Evolutionary conservation across 1,140 invertebrate genomes (phyloP).

Genomic region (Orussus abietinus): DNA sequence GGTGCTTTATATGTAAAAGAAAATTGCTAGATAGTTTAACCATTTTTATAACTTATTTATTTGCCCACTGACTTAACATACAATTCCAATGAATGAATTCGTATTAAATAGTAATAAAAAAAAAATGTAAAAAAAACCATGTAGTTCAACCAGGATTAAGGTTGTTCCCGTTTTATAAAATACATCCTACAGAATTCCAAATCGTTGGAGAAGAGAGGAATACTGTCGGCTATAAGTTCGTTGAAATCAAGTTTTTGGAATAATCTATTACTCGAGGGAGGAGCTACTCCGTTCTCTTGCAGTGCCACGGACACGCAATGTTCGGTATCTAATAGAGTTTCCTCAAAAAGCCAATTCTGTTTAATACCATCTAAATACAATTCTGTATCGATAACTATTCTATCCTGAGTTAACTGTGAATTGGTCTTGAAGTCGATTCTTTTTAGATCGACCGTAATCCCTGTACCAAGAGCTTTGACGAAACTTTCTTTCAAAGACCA

Average conservation of each 20-base stretch:
- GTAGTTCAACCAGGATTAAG: too few relatives aligned
- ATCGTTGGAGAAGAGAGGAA: conserved; percentile 55
- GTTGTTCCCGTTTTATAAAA: conserved; percentile 51
- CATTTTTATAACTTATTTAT: conserved; percentile 10
- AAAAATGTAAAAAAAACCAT: too few relatives aligned
- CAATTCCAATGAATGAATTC: too few relatives aligned
- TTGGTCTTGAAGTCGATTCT: conserved; percentile 72
- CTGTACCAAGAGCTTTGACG: conserved; percentile 85
- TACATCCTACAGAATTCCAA: conserved; percentile 52
- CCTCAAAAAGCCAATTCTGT: conserved; percentile 80
- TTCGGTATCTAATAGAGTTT: conserved; percentile 72
- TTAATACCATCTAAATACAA: conserved; percentile 62
- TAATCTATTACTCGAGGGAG: conserved; percentile 13
- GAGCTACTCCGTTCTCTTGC: conserved; percentile 15
- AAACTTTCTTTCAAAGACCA: conserved; percentile 97
- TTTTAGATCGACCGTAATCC: conserved; percentile 74
- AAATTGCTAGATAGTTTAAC: conserved; percentile 2
- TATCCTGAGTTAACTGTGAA: conserved; percentile 48
- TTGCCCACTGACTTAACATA: conserved; percentile 4
- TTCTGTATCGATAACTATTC: conserved; percentile 62
- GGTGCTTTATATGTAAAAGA: too few relatives aligned
- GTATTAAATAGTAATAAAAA: too few relatives aligned
- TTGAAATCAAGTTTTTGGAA: conserved; percentile 56
- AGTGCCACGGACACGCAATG: conserved; percentile 82
- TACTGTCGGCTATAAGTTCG: conserved; percentile 56